Base-by-base conservation (phyloP, 2,797 vertebrate species). In the Lophius americanus region DNA sequence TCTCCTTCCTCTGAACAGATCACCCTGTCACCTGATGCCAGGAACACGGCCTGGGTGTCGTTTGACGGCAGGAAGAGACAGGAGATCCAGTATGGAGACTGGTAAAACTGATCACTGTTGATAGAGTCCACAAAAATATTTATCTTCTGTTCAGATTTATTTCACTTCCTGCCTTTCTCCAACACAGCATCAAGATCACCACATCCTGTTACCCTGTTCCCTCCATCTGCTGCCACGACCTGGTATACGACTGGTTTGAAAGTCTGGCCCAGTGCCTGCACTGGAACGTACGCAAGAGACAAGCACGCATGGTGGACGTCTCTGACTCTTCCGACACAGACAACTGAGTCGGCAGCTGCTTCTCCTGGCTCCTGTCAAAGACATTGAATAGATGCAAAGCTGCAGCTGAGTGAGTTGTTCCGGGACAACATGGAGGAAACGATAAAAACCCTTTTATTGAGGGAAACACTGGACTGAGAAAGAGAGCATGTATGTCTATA, bases 221-320 rank as follows among this genome's bases (percentile, higher is more conserved):
- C 0, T 95, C 94, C 1, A 94, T 95, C 79, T 95, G 94, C 39
- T 94, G 94, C 68, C 92, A 95, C 2, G 94, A 95, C 76, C 88
- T 95, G 76, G 94, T 95, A 78, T 94, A 95, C 14, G 94, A 95
- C 90, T 95, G 94, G 94, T 95, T 95, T 6, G 94, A 95, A 64
- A 95, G 94, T 69, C 86, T 95, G 76, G 94, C 94, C 4, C 91
- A 95, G 88, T 95, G 94, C 84, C 78, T 95, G 66, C 94, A 95
- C 88, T 95, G 94, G 94, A 95, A 95, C 47, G 91, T 95, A 4
- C 93, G 94, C 43, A 95, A 95, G 88, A 91, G 92, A 75, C 94
- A 95, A 85, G 88, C 90, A 0, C 85, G 91, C 0, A 90, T 95
- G 32, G 84, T 86, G 0, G 92, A 94, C 36, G 47, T 76, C 43